Percentiles rank a stretch among this genome's conserved stretches.
phyloP scores from a whole-genome alignment of 1,140 invertebrate species.

The Lutraria rhynchaena region DNA sequence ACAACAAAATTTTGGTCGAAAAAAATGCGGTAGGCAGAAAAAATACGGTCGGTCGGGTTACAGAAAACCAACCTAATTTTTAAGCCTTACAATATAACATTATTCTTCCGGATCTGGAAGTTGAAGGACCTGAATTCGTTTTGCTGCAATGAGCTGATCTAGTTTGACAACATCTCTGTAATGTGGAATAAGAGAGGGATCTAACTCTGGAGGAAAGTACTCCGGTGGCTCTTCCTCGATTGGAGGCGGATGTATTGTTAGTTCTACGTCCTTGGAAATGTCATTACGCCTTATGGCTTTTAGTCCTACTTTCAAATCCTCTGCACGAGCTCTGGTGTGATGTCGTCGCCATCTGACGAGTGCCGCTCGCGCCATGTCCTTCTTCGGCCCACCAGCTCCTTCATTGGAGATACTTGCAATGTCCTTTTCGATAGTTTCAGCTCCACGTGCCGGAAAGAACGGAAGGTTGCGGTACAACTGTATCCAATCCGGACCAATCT shows the following conservation, averaged over 20 bases:
- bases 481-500: slow-evolving; percentile 71
- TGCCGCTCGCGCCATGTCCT: slow-evolving; percentile 51
- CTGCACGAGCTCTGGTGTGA: slow-evolving; percentile 69
- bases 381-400: slow-evolving; percentile 54
- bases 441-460: slow-evolving; percentile 72
- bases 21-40: too few relatives aligned
- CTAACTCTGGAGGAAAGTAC: slow-evolving; percentile 52
- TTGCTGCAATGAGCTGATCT: slow-evolving; percentile 53
- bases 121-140: slow-evolving; percentile 43
- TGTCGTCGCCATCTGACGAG: slow-evolving; percentile 71
- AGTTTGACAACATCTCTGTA: slow-evolving; percentile 61
- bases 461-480: slow-evolving; percentile 69
- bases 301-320: slow-evolving; percentile 65
- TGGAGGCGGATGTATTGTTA: slow-evolving; percentile 58
- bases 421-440: slow-evolving; percentile 74
- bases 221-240: slow-evolving; percentile 51
- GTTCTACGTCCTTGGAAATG: slow-evolving; percentile 63
- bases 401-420: slow-evolving; percentile 62
- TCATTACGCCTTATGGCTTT: slow-evolving; percentile 64
- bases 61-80: too few relatives aligned
- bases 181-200: slow-evolving; percentile 52
- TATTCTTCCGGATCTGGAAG: slow-evolving; percentile 3
- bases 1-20: too few relatives aligned
- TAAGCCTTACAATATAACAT: too few relatives aligned
- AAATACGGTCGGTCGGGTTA: too few relatives aligned